Evolutionary conservation across 2,888 invertebrate species (phyloP), one percentile per base, ranked within the genome.

Genomic region (Emmelina monodactyla): DNA sequence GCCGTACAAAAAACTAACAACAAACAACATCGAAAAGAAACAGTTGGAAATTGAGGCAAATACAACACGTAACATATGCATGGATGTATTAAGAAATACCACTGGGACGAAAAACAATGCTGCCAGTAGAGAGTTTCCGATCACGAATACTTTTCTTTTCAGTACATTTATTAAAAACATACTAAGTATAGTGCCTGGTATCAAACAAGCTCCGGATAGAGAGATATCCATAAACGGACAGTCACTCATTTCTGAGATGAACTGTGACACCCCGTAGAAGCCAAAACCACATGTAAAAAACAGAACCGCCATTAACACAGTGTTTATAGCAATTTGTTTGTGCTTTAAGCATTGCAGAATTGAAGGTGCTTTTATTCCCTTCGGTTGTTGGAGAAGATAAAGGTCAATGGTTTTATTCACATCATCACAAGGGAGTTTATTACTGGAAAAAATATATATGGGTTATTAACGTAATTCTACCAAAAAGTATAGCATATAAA

Each of bases 231-330:
- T 93, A 35, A 91, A 88, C 46, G 25, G 11, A 13, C 91, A 69
- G 0, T 91, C 91, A 25, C 85, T 87, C 51, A 90, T 80, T 53
- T 87, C 84, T 0, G 88, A 88, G 32, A 91, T 86, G 53, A 87
- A 91, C 53, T 91, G 89, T 0, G 89, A 87, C 15, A 92, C 85
- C 0, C 92, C 93, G 50, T 91, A 95, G 58, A 92, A 91, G 15
- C 91, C 88, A 75, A 94, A 82, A 4, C 92, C 91, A 32, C 91
- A 88, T 0, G 88, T 86, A 10, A 89, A 78, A 87, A 91, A 92
- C 47, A 87, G 85, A 47, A 86, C 83, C 33, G 85, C 82, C 64
- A 90, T 86, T 38, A 83, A 84, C 1, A 84, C 42, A 0, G 89
- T 85, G 50, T 88, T 88, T 11, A 80, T 47, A 11, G 85, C 63